Evolutionary conservation across 2,888 invertebrate species (phyloP), one percentile per base, ranked within the genome.

Genomic region (Xanthorhoe spadicearia): DNA sequence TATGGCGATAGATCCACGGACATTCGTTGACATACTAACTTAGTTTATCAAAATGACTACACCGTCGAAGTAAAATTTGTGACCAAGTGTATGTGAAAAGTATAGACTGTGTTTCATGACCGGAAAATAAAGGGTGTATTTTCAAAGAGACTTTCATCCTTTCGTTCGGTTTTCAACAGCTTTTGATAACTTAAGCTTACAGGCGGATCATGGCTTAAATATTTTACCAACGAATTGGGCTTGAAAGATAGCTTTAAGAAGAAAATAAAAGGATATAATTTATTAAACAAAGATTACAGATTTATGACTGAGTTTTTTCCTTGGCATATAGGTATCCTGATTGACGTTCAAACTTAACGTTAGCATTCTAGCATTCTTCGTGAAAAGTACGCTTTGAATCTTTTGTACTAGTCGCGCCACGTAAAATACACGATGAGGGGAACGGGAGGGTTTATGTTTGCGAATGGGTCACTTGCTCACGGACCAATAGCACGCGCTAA

Each of bases 51-150:
- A 38, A 10, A 7, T 32, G 3, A 13, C 38, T 43, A 2, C 13
- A 43, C 13, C 38, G 38, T 38, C 38, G 13, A 38, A 6, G 2
- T 13, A 43, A 13, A 13, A 13, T 43, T 43, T 43, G 13, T 10
- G 38, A 1, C 10, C 7, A 38, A 3, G 10, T 13, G 13, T 13
- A 43, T 43, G 13, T 43, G 38, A 43, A 43, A 43, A 43, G 38
- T 3, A 13, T 53, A 28, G 8, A 17, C 48, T 17, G 32, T 59
- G 62, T 69, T 46, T 62, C 50, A 51, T 15, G 54, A 58, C 51
- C 18, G 60, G 63, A 62, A 51, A 67, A 58, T 61, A 35, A 63
- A 56, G 60, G 62, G 49, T 48, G 53, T 32, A 46, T 56, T 46
- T 52, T 52, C 49, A 52, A 52, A 46, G 46, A 61, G 28, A 23